These are phyloP conservation scores for Scaeva pyrastri DNA, from an alignment of 2,888 invertebrate genomes.

Conservation along the genomic window DNA sequence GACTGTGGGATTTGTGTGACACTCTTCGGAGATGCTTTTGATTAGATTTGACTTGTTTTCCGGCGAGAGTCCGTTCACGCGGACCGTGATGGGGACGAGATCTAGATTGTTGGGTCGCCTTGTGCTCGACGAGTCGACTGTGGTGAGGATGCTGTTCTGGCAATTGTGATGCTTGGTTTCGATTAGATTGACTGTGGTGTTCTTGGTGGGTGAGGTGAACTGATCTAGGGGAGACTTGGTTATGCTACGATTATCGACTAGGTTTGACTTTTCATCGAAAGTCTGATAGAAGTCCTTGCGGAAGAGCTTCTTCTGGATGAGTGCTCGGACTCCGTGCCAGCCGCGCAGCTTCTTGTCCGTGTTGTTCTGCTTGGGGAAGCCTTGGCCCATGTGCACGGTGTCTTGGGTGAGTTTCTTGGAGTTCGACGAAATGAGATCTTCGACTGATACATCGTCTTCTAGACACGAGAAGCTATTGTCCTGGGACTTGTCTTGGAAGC, in stretches of 20 bases:
- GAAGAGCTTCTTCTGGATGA: conserved; percentile 83
- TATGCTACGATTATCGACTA: conserved; percentile 80
- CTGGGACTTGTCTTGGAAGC: conserved; percentile 81
- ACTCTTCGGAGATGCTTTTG: conserved; percentile 81
- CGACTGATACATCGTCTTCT: conserved; percentile 83
- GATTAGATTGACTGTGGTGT: conserved; percentile 78
- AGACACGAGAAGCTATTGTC: conserved; percentile 82
- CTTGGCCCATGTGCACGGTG: conserved; percentile 81
- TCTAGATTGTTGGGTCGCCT: conserved; percentile 81
- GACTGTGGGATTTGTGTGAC: conserved; percentile 50
- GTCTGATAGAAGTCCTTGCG: conserved; percentile 79
- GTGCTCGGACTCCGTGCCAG: conserved; percentile 83
- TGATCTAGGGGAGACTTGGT: conserved; percentile 42
- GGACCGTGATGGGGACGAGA: conserved; percentile 79
- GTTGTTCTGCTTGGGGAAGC: conserved; percentile 83
- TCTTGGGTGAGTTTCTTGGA: conserved; percentile 78
- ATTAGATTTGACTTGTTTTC: conserved; percentile 82
- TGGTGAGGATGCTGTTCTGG: conserved; percentile 70
- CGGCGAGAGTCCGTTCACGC: conserved; percentile 75
- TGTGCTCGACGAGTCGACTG: conserved; percentile 65
- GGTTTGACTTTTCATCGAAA: conserved; percentile 83
- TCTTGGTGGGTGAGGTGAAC: conserved; percentile 76
- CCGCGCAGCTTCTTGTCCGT: conserved; percentile 83
- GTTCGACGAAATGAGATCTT: conserved; percentile 81
- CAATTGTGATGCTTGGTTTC: conserved; percentile 76